Base-by-base conservation (phyloP, 2,797 vertebrate genomes). In the Enteromius thamalakanensis region DNA sequence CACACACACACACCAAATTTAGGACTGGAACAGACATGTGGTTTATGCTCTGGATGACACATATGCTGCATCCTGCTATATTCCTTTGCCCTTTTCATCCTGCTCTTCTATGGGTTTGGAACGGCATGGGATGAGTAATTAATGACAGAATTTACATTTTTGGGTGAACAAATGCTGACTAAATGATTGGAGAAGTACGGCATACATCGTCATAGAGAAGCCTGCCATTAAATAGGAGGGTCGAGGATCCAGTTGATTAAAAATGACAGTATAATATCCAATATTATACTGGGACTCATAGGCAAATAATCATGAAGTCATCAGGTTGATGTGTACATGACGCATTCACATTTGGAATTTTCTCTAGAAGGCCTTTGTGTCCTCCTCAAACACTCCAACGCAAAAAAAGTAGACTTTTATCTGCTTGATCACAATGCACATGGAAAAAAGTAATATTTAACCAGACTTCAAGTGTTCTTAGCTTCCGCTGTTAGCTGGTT, bases 401-500 rank as follows among this genome's bases (percentile, higher is more conserved):
- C 32, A 45, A 75, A 69, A 69, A 58, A 51, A 79, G 0, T 37
- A 32, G 32, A 76, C 12, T 34, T 26, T 12, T 76, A 53, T 37
- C 29, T 37, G 40, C 55, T 4, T 72, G n/a, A 69, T 80, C 69
- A 78, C 71, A 62, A 29, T 51, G 64, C 15, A 51, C 11, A 26
- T 55, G 34, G 6, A 51, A 60, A 6, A 70, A 60, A 42, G 62
- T 75, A 64, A 79, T 81, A 81, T 81, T 80, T 78, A 86, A 84
- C 9, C 80, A 69, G 71, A 71, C 32, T 83, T 84, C 53, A 83
- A 7, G n/a, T 79, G 83, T 34, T 21, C n/a, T 17, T 53, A 62
- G 23, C 49, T 79, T 80, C 51, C 32, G 45, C 81, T 49, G 15
- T 84, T 79, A 81, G 26, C 70, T 65, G 9, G 62, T 49, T 32